Evolutionary conservation across 2,797 vertebrate genomes (phyloP), one percentile per base, ranked within the genome.

Genomic region (Holocentrus rufus): DNA sequence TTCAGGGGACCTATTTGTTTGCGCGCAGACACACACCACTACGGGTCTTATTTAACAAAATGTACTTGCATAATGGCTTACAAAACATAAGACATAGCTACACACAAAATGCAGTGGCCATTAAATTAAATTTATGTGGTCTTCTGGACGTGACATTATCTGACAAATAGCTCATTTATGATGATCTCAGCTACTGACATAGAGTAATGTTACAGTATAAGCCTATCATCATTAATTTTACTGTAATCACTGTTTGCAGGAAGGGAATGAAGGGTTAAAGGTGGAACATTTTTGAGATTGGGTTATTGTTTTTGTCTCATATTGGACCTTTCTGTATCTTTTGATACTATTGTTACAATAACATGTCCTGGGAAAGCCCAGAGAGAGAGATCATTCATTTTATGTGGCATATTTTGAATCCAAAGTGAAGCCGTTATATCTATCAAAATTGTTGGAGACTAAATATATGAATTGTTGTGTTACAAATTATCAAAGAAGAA

Each of bases 301-400:
- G 69, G 47, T 74, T 77, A 90, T 90, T 91, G 89, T 92, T 87
- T 80, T 57, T 64, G 73, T 27, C 74, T 74, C 64, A 74, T 71
- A 31, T 50, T 55, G 56, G 75, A 80, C 87, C 82, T 79, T 3
- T 0, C 63, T 60, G n/a, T 74, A 65, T 81, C 74, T 67, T 73
- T 74, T 87, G 85, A 89, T 83, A 90, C 65, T 31, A 90, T 91
- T 93, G 91, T 93, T 88, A 17, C 59, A 76, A 74, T 74, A 83
- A 77, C 87, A 88, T 76, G 68, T 79, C 7, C 69, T 64, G 66
- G 75, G 81, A 87, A 78, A 86, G 58, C 81, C 64, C 75, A 65
- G 7, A n/a, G 77, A 89, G 81, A 86, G 85, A 81, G 30, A n/a
- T 5, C 50, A 22, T 65, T 81, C 69, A 44, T 72, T 64, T 74